Evolutionary conservation across 2,113 vertebrate species (phyloP).

Genomic region (Kryptolebias marmoratus): DNA sequence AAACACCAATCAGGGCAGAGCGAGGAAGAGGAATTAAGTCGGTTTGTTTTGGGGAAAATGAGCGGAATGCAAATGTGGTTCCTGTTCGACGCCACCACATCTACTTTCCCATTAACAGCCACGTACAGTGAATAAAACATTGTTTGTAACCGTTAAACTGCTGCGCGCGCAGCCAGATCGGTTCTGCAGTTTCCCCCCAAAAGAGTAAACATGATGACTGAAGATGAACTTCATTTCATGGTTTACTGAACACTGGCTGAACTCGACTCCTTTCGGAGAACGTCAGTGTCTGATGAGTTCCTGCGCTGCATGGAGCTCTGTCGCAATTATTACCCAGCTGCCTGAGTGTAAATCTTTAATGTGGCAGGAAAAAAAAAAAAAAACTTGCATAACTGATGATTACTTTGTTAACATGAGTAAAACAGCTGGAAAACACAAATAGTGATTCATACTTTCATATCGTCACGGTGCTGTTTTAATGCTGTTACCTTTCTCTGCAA

Average conservation of each 20-base stretch:
- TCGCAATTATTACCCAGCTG: too few relatives aligned
- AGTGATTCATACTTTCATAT: too few relatives aligned
- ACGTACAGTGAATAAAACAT: not conserved
- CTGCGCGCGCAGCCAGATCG: not conserved
- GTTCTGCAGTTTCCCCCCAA: not conserved
- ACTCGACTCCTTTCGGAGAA: not conserved
- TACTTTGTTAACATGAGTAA: too few relatives aligned
- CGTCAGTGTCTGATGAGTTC: not conserved
- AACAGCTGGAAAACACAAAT: too few relatives aligned
- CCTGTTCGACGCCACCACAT: not conserved
- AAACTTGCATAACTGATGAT: too few relatives aligned
- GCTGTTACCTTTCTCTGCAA: too few relatives aligned
- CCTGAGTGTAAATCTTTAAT: too few relatives aligned
- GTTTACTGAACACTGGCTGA: not conserved
- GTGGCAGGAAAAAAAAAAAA: too few relatives aligned
- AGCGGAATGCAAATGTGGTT: conserved; percentile 3
- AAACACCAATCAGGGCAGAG: conserved; percentile 1
- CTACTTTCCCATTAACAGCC: not conserved
- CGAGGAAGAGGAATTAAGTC: not conserved
- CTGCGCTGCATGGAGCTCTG: not conserved
- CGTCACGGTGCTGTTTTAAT: too few relatives aligned
- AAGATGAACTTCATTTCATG: not conserved
- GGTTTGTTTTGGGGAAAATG: not conserved
- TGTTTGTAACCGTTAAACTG: not conserved
- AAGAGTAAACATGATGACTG: not conserved